These are phyloP conservation scores for Anagyrus pseudococci DNA, from an alignment of 2,888 invertebrate species.

Conservation along the genomic window DNA sequence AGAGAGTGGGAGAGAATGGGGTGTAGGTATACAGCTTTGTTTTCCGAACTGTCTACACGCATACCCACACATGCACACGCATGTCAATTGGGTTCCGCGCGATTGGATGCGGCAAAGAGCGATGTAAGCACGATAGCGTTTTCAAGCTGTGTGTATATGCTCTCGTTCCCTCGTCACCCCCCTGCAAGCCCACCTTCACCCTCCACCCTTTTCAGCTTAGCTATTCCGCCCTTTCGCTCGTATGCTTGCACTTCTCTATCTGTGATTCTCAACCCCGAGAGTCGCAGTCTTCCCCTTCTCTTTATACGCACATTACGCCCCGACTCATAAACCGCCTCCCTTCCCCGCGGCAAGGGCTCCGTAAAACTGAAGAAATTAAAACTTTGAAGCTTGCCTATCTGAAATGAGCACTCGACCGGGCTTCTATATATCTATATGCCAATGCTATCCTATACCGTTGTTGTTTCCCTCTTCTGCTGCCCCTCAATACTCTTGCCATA, in stretches of 20 bases:
- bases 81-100: constrained; percentile 28
- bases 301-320: constrained; percentile 39
- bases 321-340: constrained; percentile 52
- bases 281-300: neutral
- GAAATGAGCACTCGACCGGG: constrained; percentile 48
- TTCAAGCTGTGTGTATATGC: neutral
- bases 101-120: constrained; percentile 37
- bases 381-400: constrained; percentile 51
- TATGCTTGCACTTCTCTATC: neutral
- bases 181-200: neutral
- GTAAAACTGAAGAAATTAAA: constrained; percentile 55
- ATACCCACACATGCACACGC: neutral
- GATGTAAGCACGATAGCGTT: constrained; percentile 38
- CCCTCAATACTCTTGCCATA: neutral
- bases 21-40: constrained; percentile 19
- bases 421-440: constrained; percentile 37
- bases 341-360: too few species aligned
- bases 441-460: too few species aligned
- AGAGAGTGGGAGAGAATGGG: neutral
- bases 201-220: neutral
- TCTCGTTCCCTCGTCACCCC: neutral
- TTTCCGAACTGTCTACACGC: constrained; percentile 32
- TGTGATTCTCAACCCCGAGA: too few species aligned
- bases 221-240: neutral
- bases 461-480: neutral